phyloP scores from a whole-genome alignment of 2,888 invertebrate genomes.

The Acleris cristana region DNA sequence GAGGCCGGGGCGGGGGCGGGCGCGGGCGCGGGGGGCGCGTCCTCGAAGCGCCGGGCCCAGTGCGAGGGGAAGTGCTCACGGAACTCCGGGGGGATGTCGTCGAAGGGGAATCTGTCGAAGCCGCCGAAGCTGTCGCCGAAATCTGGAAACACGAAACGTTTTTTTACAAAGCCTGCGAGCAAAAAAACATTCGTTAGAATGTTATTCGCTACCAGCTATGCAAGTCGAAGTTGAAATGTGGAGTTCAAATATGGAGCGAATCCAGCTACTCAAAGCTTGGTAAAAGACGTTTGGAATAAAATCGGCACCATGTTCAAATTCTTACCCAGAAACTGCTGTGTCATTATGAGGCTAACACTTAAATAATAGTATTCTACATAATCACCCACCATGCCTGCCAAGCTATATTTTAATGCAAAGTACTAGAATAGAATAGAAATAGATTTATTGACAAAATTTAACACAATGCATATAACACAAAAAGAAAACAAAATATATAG shows the following conservation, averaged over 20 bases:
- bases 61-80: constrained; percentile 76
- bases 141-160: constrained; percentile 71
- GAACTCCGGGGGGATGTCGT: constrained; percentile 80
- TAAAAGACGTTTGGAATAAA: background rate
- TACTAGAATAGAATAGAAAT: no score
- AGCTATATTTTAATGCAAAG: no score
- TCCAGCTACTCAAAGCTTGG: background rate
- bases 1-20: constrained; percentile 53
- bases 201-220: constrained; percentile 5
- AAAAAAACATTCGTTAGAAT: constrained; percentile 25
- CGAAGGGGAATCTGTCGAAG: constrained; percentile 82
- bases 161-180: constrained; percentile 55
- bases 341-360: no score
- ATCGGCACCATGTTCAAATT: no score
- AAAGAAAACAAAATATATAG: no score
- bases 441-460: no score
- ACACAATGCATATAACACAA: no score
- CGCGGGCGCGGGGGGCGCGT: constrained; percentile 55
- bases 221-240: background rate
- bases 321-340: no score
- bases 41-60: constrained; percentile 71
- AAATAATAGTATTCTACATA: no score
- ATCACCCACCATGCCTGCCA: no score
- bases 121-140: constrained; percentile 75
- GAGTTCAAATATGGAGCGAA: background rate